Conservation (phyloP, 2,888 invertebrate species). For the Polydesmus complanatus region DNA sequence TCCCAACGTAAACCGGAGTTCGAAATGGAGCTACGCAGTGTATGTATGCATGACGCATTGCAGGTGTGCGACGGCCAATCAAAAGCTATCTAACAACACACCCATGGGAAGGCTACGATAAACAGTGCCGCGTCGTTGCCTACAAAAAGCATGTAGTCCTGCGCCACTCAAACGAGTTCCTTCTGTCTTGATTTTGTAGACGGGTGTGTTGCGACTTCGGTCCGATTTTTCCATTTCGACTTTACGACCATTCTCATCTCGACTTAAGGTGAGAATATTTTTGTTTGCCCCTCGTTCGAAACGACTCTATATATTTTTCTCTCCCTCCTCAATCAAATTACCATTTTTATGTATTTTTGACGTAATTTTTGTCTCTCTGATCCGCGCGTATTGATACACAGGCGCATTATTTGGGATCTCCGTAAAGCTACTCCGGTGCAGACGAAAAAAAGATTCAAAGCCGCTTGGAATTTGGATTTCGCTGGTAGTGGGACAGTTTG, state of each 20-base stretch:
- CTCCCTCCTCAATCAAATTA: too few species aligned
- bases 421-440: not conserved
- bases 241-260: not conserved
- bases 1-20: too few species aligned
- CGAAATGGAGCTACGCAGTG: too few species aligned
- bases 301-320: too few species aligned
- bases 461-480: not conserved
- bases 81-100: slow-evolving; percentile 22
- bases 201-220: not conserved
- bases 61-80: slow-evolving; percentile 71
- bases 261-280: not conserved
- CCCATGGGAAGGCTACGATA: not conserved
- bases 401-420: not conserved
- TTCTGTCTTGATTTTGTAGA: not conserved
- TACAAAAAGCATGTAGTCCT: not conserved
- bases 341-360: not conserved
- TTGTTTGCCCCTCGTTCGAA: not conserved
- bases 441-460: not conserved
- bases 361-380: not conserved
- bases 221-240: not conserved
- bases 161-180: not conserved
- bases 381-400: not conserved
- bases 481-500: not conserved
- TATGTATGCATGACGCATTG: slow-evolving; percentile 54
- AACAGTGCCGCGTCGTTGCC: not conserved